These are phyloP conservation scores for Pseudolaguvia tuberculata DNA, from an alignment of 2,113 vertebrate genomes.

Conservation along the genomic window DNA sequence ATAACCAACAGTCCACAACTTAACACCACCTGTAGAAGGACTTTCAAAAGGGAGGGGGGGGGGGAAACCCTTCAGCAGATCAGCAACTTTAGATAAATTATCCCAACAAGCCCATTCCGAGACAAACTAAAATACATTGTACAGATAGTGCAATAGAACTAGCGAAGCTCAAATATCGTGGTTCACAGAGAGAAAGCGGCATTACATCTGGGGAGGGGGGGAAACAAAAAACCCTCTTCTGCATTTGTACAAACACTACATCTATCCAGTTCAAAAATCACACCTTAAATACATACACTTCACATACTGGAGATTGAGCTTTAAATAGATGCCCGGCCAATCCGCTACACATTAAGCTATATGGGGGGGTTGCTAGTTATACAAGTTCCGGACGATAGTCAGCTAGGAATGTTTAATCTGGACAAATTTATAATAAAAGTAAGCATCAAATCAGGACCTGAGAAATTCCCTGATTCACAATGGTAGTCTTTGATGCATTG, in stretches of 20 bases:
- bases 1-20: slow-evolving; percentile 42
- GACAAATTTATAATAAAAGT: not conserved
- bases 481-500: too few species aligned
- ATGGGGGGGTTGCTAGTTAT: too few species aligned
- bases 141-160: slow-evolving; percentile 32
- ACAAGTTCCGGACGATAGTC: slow-evolving; percentile 26
- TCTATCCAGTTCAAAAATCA: slow-evolving; percentile 14
- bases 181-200: slow-evolving; percentile 27
- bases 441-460: too few species aligned
- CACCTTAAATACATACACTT: not conserved
- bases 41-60: too few species aligned
- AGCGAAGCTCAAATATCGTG: slow-evolving; percentile 32
- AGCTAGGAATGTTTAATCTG: not conserved
- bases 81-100: slow-evolving; percentile 29
- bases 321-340: slow-evolving; percentile 10
- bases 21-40: slow-evolving; percentile 43
- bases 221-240: not conserved
- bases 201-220: not conserved
- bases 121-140: not conserved
- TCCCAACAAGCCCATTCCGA: slow-evolving; percentile 9
- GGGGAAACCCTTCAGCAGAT: slow-evolving; percentile 10
- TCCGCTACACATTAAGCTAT: slow-evolving; percentile 2
- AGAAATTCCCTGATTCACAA: too few species aligned
- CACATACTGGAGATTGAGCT: slow-evolving; percentile 4
- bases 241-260: slow-evolving; percentile 17